Evolutionary conservation across 1,140 invertebrate species (phyloP), one percentile per base, ranked within the genome.

Genomic region (Streblospio benedicti): DNA sequence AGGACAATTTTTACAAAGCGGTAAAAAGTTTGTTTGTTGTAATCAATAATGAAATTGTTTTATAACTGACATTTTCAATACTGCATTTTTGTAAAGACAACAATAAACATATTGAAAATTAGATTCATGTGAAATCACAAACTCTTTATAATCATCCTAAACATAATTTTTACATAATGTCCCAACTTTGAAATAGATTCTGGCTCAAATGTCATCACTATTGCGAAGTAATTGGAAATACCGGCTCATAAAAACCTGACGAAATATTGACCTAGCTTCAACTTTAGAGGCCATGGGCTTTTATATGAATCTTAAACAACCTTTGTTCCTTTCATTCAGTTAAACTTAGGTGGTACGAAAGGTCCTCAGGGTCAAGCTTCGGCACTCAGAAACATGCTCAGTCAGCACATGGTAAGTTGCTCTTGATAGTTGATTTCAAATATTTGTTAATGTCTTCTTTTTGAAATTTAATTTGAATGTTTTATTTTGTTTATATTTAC

Each of bases 371-470:
- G 59, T 35, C 68, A 88, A 67, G 80, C 84, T 1, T 87, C 91
- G 74, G 81, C 85, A 16, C 79, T 91, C 54, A 80, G 87, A 43
- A 85, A 88, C 74, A 85, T 91, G 82, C 77, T 92, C 25, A 83
- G 86, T 2, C 89, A 91, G 69, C 89, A 91, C 66, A 90, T 91
- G 87, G 85, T 88, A 80, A 76, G 71, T 76, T 27, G 32, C 31
- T 43, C 28, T 51, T 18, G 28, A 20, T 47, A 14, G 5, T 47
- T 47, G 16, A 9, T 12, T 41, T 18, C 35, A 43, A 12, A 31
- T 57, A 43, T 14, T 16, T 18, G 41, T 60, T 59, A 18, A 58
- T 57, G 20, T 60, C 0, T 16, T 60, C n/a, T 43, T 57, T 20
- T 20, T 66, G 16, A 4, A 47, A 54, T 62, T 63, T 47, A n/a